Base-by-base conservation (phyloP, 2,888 invertebrate species). In the Erebia palarica region DNA sequence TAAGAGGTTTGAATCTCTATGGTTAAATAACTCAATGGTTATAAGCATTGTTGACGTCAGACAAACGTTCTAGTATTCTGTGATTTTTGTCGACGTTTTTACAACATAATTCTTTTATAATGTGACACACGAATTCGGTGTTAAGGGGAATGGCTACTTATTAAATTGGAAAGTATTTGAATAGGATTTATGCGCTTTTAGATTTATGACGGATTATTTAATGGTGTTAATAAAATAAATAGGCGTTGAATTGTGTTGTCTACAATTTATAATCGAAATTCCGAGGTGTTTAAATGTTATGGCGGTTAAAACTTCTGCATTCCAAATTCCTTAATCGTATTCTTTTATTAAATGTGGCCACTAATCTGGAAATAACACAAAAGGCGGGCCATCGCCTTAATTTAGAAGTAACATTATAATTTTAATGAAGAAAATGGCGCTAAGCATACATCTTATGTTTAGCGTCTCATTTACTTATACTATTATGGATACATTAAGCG, bases 11-110 rank as follows among this genome's bases (percentile, higher is more conserved):
- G 36, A 1, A 36, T 36, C 36, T 53, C 44, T 44, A 44, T 9
- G 11, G 18, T 1, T 55, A 9, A 16, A 18, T 55, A 21, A 58
- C 27, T 58, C 27, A 5, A 21, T 27, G 86, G 89, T 84, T 82
- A 71, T 75, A 76, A 76, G 79, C 79, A 84, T 82, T 84, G 88
- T 84, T 87, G 90, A 90, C 89, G 89, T 89, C 88, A 86, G 76
- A 84, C 81, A 79, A 81, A 82, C 79, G 78, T 73, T 77, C 76
- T 73, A 75, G 76, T 79, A 80, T 83, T 78, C 81, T 86, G 61
- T 66, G 21, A 64, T 73, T 72, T 67, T 65, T 70, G 76, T 73
- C 59, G 53, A 60, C 60, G 55, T 44, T 61, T 69, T 63, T 47
- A 55, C 47, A 53, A 73, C 66, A 76, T 76, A 75, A 84, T 76